Evolutionary conservation across 2,888 invertebrate species (phyloP).

Genomic region (Pilophorus perplexus): DNA sequence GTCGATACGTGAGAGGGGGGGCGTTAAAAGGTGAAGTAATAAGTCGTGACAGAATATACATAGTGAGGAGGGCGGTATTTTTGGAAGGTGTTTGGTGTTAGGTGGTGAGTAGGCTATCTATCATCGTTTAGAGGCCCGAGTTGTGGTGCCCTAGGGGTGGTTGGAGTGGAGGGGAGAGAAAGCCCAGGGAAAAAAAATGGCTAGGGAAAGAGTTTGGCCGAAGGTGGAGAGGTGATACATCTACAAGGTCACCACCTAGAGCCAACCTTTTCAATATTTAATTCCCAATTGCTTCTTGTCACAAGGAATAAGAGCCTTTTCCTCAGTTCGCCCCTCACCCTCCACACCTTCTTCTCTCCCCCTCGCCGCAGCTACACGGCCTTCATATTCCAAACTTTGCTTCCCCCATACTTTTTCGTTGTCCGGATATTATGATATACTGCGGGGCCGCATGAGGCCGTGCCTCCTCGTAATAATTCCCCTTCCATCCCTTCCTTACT

Average conservation of each 20-base stretch:
- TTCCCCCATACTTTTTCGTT: no score
- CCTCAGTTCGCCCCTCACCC: not conserved
- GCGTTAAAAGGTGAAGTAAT: constrained; percentile 1
- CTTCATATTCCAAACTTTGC: no score
- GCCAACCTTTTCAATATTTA: constrained; percentile 13
- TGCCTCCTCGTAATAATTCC: no score
- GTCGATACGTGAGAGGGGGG: not conserved
- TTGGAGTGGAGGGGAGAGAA: no score
- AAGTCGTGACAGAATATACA: constrained; percentile 10
- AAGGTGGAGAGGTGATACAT: constrained; percentile 5
- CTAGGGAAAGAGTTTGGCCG: not conserved
- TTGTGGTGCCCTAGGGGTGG: constrained; percentile 1
- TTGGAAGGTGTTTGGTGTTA: not conserved
- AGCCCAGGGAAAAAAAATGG: not conserved
- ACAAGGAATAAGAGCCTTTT: constrained; percentile 12
- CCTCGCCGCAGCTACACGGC: not conserved
- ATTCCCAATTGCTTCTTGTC: constrained; percentile 14
- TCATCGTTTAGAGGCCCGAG: constrained; percentile 12
- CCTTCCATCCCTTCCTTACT: no score
- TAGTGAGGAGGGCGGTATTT: no score
- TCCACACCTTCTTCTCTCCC: not conserved
- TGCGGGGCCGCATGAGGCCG: no score
- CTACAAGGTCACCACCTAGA: constrained; percentile 1
- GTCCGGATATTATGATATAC: no score
- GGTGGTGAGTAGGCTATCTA: constrained; percentile 1